Evolutionary conservation across 2,113 vertebrate genomes (phyloP).

Genomic region (Recurvirostra avosetta): DNA sequence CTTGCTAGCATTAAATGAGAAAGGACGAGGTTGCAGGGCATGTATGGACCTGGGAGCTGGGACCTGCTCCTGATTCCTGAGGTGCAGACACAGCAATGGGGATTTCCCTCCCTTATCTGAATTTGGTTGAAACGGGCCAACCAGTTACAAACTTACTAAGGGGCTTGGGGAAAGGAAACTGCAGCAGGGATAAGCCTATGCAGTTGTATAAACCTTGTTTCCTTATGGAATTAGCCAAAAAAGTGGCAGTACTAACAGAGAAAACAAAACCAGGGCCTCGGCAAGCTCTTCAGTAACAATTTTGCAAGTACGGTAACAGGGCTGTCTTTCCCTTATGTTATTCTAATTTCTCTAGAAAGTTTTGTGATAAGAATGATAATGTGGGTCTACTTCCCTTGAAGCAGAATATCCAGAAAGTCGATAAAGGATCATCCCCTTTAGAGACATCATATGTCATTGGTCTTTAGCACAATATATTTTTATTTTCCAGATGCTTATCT

Average conservation of each 20-base stretch:
- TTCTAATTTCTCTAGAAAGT: not conserved
- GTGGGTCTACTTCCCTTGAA: not conserved
- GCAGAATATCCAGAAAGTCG: not conserved
- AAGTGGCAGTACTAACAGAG: fast-evolving
- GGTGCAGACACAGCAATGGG: not conserved
- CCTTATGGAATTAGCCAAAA: not conserved
- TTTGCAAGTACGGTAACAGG: not conserved
- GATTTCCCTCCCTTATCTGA: not conserved
- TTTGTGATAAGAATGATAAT: not conserved
- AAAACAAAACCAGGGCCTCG: not conserved
- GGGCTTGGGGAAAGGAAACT: not conserved
- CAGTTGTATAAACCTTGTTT: not conserved
- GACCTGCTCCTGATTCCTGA: not conserved
- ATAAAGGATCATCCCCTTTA: not conserved
- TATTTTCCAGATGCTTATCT: not conserved
- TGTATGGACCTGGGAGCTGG: not conserved
- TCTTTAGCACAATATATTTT: not conserved
- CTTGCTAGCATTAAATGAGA: not conserved
- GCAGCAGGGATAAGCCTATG: not conserved
- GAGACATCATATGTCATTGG: not conserved
- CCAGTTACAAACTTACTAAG: not conserved
- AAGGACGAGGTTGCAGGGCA: not conserved
- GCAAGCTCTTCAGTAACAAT: not conserved
- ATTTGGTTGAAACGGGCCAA: not conserved
- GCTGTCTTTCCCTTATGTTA: not conserved